phyloP scores from a whole-genome alignment of 2,113 vertebrate genomes.

The Calyptomena viridis region DNA sequence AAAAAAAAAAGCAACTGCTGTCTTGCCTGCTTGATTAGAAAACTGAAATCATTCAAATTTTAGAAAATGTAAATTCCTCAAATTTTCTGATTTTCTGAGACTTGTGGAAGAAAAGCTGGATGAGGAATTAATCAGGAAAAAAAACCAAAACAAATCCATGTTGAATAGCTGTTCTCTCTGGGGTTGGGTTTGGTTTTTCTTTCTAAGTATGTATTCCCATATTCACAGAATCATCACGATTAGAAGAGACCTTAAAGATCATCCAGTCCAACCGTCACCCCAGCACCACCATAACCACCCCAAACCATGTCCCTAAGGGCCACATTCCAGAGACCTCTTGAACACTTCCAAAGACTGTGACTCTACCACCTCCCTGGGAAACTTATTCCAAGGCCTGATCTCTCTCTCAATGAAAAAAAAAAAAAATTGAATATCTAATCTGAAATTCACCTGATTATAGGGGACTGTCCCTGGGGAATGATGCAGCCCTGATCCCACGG shows the following conservation, averaged over 20 bases:
- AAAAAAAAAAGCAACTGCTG: neutral
- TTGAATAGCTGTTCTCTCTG: neutral
- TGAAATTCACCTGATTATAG: neutral
- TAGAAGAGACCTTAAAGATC: neutral
- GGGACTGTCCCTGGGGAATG: neutral
- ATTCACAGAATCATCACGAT: neutral
- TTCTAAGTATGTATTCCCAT: accelerated
- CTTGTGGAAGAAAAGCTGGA: neutral
- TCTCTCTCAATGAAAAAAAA: neutral
- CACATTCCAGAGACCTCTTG: neutral
- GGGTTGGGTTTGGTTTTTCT: neutral
- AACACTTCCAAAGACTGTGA: neutral
- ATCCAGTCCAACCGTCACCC: too few relatives aligned
- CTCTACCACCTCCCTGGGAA: neutral
- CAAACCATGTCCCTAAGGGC: accelerated
- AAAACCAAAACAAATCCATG: too few relatives aligned
- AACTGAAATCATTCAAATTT: neutral
- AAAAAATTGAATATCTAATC: neutral
- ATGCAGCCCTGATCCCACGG: neutral
- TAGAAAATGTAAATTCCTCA: neutral
- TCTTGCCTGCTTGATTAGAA: neutral
- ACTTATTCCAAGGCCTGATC: neutral
- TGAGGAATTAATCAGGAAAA: neutral
- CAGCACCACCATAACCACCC: neutral
- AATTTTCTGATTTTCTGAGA: neutral